Evolutionary conservation across 2,113 vertebrate genomes (phyloP).

Genomic region (Micronisus gabar): DNA sequence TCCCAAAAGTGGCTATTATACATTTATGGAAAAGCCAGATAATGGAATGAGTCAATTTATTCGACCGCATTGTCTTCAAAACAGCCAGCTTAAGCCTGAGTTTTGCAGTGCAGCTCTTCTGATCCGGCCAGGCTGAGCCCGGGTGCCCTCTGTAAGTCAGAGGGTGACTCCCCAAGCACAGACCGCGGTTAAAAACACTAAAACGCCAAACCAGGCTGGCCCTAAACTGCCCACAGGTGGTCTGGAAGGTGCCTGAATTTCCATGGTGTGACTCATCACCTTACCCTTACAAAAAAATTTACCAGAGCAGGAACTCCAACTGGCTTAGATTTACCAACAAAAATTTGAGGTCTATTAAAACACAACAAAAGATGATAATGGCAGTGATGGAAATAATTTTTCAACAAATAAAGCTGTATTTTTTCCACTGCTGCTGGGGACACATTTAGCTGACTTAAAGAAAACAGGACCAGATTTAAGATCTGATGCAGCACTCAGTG

Average conservation of each 20-base stretch:
- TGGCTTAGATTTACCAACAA: neutral
- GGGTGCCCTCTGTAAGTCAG: neutral
- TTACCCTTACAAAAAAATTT: neutral
- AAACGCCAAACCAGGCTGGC: fast-evolving
- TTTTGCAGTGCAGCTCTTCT: neutral
- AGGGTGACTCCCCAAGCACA: fast-evolving
- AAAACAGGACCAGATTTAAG: neutral
- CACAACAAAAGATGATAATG: neutral
- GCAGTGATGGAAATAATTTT: neutral
- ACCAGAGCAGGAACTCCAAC: neutral
- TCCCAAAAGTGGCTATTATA: neutral
- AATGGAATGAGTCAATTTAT: conserved; percentile 23
- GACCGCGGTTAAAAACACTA: neutral
- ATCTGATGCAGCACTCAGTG: neutral
- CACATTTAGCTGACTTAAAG: neutral
- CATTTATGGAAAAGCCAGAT: conserved; percentile 39
- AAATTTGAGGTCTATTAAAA: neutral
- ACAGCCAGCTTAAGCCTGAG: neutral
- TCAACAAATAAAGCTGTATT: neutral
- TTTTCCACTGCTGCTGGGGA: neutral
- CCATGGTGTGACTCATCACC: neutral
- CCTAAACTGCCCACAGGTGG: neutral
- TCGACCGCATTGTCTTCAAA: neutral
- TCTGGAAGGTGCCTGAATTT: neutral
- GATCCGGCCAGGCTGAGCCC: neutral